phyloP scores from a whole-genome alignment of 2,797 vertebrate species.

The Malacoctenus gilli region DNA sequence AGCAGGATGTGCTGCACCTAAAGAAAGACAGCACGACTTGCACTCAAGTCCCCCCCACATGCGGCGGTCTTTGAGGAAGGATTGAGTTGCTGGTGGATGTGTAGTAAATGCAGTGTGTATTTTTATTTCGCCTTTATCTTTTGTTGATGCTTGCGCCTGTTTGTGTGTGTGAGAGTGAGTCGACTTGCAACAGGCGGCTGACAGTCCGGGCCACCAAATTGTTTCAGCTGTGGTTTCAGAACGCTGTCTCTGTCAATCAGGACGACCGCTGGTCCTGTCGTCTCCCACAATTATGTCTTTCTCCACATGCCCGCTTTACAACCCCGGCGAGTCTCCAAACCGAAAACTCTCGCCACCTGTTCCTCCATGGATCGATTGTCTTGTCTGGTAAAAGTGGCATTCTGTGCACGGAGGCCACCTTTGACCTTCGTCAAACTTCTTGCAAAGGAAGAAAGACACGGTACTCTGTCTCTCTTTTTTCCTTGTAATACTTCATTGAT shows the following conservation, averaged over 20 bases:
- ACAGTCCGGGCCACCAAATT: constrained; percentile 49
- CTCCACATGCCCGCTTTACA: constrained; percentile 15
- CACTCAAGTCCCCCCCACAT: constrained; percentile 30
- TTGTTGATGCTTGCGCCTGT: constrained; percentile 33
- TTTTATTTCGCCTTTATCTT: constrained; percentile 46
- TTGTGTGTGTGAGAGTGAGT: constrained; percentile 27
- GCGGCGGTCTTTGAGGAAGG: constrained; percentile 52
- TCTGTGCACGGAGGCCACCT: constrained; percentile 13
- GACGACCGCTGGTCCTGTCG: constrained; percentile 30
- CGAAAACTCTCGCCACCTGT: constrained; percentile 46
- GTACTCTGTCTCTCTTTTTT: no score
- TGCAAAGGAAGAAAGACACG: no score
- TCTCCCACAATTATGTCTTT: constrained; percentile 28
- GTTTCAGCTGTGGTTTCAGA: constrained; percentile 74
- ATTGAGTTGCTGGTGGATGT: constrained; percentile 51
- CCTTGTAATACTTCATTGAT: no score
- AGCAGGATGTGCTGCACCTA: constrained; percentile 24
- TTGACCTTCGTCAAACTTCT: no score
- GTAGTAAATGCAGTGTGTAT: constrained; percentile 33
- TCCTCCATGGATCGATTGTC: constrained; percentile 32
- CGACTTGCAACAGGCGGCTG: constrained; percentile 43
- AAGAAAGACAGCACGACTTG: constrained; percentile 51
- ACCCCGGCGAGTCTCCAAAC: background rate
- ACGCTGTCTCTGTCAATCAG: constrained; percentile 72
- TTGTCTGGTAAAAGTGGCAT: constrained; percentile 26